These are phyloP conservation scores for Tenebrosternarchus preto DNA, from an alignment of 2,113 vertebrate genomes.

Conservation along the genomic window DNA sequence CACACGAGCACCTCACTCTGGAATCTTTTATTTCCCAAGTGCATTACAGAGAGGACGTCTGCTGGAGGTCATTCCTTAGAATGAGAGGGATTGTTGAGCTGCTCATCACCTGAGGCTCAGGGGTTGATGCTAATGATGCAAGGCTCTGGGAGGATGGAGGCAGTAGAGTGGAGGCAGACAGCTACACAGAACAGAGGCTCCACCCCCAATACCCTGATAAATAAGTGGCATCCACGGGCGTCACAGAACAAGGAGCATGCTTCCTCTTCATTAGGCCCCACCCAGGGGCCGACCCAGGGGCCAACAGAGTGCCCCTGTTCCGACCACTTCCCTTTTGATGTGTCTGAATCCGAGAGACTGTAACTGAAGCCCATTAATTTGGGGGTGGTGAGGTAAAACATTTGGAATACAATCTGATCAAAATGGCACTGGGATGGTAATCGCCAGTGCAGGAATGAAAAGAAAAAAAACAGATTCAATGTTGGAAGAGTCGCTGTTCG, in stretches of 20 bases:
- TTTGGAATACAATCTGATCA: not conserved
- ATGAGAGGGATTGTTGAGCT: not conserved
- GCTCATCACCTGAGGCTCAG: not conserved
- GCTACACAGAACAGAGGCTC: not conserved
- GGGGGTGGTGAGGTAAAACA: not conserved
- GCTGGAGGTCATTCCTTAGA: constrained; percentile 14
- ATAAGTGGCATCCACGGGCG: not conserved
- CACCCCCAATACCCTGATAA: not conserved
- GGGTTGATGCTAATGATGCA: not conserved
- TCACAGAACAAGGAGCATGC: constrained; percentile 6
- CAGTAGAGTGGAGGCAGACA: no score
- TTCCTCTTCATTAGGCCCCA: constrained; percentile 9
- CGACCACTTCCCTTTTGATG: no score
- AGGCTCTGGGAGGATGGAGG: not conserved
- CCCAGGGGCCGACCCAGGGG: not conserved
- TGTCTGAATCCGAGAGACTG: no score
- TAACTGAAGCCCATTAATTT: no score
- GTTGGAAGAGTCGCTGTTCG: not conserved
- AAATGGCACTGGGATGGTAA: not conserved
- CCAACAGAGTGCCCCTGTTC: no score
- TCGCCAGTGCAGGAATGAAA: not conserved
- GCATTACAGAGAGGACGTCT: not conserved
- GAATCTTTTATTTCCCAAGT: not conserved
- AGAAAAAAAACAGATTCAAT: not conserved
- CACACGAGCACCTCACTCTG: not conserved